These are phyloP conservation scores for Neomonachus schauinslandi DNA, from an alignment of 2,113 vertebrate genomes.

Conservation along the genomic window DNA sequence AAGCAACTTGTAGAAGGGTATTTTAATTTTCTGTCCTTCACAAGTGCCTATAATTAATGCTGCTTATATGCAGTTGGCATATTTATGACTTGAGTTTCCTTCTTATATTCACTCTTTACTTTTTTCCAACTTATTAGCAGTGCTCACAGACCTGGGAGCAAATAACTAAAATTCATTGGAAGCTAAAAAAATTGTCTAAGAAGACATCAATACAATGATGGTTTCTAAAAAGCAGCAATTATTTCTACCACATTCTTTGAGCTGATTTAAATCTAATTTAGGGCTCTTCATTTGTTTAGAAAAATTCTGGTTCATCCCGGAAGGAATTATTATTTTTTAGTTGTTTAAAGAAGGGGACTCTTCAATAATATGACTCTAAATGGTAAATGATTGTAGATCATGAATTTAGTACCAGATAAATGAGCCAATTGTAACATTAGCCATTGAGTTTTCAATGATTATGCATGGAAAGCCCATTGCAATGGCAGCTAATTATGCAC, in stretches of 20 bases:
- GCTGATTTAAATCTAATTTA: neutral
- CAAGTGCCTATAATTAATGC: neutral
- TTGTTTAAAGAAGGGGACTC: neutral
- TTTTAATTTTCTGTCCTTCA: constrained; percentile 50
- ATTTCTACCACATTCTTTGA: neutral
- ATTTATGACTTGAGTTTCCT: constrained; percentile 54
- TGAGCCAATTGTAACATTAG: neutral
- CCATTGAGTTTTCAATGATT: neutral
- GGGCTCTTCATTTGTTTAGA: neutral
- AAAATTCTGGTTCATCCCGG: neutral
- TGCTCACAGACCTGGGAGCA: neutral
- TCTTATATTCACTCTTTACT: neutral
- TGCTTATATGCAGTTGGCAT: constrained; percentile 18
- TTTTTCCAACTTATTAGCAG: neutral
- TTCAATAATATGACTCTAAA: neutral
- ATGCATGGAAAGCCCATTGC: neutral
- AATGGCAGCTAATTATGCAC: neutral
- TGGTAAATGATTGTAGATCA: neutral
- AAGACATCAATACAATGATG: neutral
- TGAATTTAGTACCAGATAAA: neutral
- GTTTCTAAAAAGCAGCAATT: neutral
- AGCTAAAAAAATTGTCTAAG: neutral
- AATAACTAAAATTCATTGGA: neutral
- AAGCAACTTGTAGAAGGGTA: neutral
- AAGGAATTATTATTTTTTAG: neutral